Evolutionary conservation across 2,113 vertebrate genomes (phyloP).

Genomic region (Glareola pratincola): DNA sequence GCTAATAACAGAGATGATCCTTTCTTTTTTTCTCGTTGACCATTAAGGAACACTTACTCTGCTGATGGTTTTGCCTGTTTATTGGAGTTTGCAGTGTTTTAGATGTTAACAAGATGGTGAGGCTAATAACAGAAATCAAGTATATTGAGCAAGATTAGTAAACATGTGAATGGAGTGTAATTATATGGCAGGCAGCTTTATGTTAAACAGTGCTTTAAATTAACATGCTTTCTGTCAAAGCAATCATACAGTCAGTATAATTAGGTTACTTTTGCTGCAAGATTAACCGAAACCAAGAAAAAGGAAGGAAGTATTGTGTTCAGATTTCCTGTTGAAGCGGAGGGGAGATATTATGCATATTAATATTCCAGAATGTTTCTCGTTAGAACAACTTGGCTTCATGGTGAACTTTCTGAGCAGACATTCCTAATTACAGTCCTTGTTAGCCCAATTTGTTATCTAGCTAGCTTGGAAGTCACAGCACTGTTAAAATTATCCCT

Average conservation of each 20-base stretch:
- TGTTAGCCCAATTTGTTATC: slow-evolving; percentile 36
- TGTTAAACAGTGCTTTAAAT: slow-evolving; percentile 64
- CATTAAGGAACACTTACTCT: not conserved
- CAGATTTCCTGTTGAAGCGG: not conserved
- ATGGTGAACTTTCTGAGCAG: slow-evolving; percentile 22
- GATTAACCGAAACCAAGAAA: slow-evolving; percentile 43
- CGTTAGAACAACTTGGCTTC: not conserved
- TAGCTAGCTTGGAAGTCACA: slow-evolving; percentile 30
- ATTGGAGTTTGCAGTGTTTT: slow-evolving; percentile 47
- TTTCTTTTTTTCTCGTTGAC: not conserved
- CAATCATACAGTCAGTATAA: slow-evolving; percentile 19
- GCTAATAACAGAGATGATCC: not conserved
- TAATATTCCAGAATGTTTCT: slow-evolving; percentile 42
- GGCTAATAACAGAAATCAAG: slow-evolving; percentile 64
- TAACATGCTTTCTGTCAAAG: slow-evolving; percentile 37
- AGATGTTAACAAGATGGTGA: slow-evolving; percentile 46
- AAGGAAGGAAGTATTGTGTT: slow-evolving; percentile 9
- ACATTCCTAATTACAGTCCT: slow-evolving; percentile 45
- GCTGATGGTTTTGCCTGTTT: not conserved
- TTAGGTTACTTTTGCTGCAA: slow-evolving; percentile 29
- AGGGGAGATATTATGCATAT: not conserved
- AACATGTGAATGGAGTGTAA: slow-evolving; percentile 64
- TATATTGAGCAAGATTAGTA: slow-evolving; percentile 57
- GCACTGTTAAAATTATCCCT: slow-evolving; percentile 30
- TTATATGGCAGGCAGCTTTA: slow-evolving; percentile 61